phyloP scores from a whole-genome alignment of 2,888 invertebrate genomes.

The Apamea anceps region DNA sequence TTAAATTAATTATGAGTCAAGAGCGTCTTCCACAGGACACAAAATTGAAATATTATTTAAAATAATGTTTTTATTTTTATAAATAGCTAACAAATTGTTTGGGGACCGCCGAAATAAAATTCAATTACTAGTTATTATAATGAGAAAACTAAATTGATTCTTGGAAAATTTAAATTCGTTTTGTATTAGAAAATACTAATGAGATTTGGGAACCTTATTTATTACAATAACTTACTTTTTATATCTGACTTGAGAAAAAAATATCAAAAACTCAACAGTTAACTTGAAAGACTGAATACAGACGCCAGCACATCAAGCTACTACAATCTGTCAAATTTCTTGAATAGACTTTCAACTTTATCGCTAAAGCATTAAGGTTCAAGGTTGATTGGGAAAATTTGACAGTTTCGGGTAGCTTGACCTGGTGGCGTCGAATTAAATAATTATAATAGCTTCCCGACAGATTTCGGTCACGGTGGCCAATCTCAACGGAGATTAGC shows the following conservation, averaged over 20 bases:
- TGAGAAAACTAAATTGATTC: slow-evolving; percentile 36
- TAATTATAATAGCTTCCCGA: too few relatives aligned
- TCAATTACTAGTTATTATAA: slow-evolving; percentile 33
- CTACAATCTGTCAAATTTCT: too few relatives aligned
- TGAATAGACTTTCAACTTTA: too few relatives aligned
- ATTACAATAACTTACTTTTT: neutral
- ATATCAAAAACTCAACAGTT: neutral
- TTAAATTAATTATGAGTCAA: neutral
- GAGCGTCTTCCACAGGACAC: neutral
- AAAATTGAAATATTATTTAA: neutral
- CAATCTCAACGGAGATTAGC: too few relatives aligned
- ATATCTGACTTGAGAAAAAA: neutral
- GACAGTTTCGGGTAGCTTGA: too few relatives aligned
- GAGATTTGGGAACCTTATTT: slow-evolving; percentile 9
- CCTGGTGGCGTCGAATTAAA: too few relatives aligned
- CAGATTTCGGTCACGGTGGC: too few relatives aligned
- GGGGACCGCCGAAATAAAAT: slow-evolving; percentile 14
- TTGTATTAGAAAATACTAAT: slow-evolving; percentile 8
- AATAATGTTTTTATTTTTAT: neutral
- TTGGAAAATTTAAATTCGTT: slow-evolving; percentile 26
- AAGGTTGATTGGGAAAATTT: too few relatives aligned
- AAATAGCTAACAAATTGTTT: slow-evolving; percentile 10
- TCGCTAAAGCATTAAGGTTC: too few relatives aligned
- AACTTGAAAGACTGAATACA: neutral
- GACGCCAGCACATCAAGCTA: too few relatives aligned